phyloP scores from a whole-genome alignment of 1,140 invertebrate genomes.

The Metaphire vulgaris region DNA sequence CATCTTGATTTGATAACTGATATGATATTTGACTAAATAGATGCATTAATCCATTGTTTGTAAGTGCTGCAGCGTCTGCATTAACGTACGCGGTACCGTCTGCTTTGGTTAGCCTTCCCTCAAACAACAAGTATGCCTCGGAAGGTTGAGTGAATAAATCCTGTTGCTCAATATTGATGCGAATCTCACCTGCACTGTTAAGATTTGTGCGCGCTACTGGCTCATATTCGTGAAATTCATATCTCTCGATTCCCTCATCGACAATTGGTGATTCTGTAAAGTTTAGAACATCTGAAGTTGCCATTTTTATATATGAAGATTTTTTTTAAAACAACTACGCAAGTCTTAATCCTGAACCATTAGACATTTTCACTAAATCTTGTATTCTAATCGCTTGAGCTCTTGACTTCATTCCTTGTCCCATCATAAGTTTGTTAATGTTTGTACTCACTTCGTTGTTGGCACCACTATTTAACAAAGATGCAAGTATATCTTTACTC shows the following conservation, averaged over 20 bases:
- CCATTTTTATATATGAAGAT: neutral
- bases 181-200: neutral
- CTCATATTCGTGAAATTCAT: slow-evolving; percentile 9
- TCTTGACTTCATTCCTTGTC: neutral
- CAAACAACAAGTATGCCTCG: neutral
- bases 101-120: neutral
- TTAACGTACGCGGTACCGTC: neutral
- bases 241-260: slow-evolving; percentile 14
- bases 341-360: neutral
- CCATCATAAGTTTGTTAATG: neutral
- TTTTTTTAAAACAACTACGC: neutral
- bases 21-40: slow-evolving; percentile 11
- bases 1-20: neutral
- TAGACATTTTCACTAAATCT: no score
- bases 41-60: slow-evolving; percentile 11
- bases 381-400: neutral
- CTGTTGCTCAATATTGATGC: slow-evolving; percentile 7
- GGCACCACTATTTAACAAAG: no score
- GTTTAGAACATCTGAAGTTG: slow-evolving; percentile 1
- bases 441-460: neutral
- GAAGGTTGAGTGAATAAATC: neutral
- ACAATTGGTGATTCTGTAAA: slow-evolving; percentile 4
- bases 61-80: neutral
- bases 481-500: neutral
- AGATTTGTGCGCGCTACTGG: slow-evolving; percentile 9